phyloP scores from a whole-genome alignment of 2,888 invertebrate species.

The Tetramorium bicarinatum region DNA sequence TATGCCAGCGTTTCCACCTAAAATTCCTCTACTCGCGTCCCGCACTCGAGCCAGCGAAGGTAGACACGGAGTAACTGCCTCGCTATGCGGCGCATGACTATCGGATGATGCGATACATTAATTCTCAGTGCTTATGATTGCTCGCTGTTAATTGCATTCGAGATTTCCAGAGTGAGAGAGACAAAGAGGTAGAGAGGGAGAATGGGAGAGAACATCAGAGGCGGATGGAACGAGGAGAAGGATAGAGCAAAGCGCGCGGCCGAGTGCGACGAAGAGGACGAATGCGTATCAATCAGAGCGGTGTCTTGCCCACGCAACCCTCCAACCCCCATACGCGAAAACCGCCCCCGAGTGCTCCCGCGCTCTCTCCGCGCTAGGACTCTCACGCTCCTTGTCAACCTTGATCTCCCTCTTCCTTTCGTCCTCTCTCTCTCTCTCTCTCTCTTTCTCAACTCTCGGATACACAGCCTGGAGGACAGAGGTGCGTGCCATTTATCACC shows the following conservation, averaged over 20 bases:
- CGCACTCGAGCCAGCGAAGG: neutral
- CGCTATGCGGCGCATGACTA: constrained; percentile 12
- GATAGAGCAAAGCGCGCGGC: constrained; percentile 8
- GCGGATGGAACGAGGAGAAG: constrained; percentile 15
- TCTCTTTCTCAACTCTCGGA: constrained; percentile 74
- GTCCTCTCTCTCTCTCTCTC: neutral
- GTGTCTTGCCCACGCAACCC: constrained; percentile 80
- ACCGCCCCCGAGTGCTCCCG: constrained; percentile 62
- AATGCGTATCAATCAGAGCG: constrained; percentile 81
- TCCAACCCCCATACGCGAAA: constrained; percentile 63
- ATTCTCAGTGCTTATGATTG: constrained; percentile 38
- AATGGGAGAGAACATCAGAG: constrained; percentile 12
- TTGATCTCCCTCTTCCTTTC: constrained; percentile 66
- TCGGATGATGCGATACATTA: constrained; percentile 39
- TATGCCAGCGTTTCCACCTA: neutral
- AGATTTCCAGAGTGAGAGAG: constrained; percentile 44
- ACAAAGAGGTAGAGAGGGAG: constrained; percentile 1
- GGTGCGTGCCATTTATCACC: constrained; percentile 85
- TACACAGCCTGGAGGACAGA: constrained; percentile 67
- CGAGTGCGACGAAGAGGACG: constrained; percentile 52
- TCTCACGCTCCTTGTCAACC: constrained; percentile 80
- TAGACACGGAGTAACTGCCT: neutral
- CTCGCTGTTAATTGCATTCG: constrained; percentile 56
- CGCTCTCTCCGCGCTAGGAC: constrained; percentile 64
- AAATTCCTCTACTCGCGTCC: constrained; percentile 6